Conservation (phyloP, 1,140 invertebrate species). For the Leptinotarsa defecta region DNA sequence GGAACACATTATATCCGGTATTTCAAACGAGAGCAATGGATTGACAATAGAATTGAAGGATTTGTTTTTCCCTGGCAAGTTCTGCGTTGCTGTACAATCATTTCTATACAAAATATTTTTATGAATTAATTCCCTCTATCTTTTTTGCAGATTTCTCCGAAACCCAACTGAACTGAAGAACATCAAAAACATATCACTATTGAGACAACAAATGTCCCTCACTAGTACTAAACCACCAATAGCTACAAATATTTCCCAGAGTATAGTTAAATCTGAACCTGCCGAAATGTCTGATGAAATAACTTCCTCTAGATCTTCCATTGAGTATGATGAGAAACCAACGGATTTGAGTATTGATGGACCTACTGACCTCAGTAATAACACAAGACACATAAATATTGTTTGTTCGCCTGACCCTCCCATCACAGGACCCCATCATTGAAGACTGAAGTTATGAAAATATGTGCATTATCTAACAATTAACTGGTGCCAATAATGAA, state of each 20-base stretch:
- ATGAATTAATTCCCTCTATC: conserved; percentile 24
- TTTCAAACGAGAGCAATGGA: no score
- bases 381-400: conserved; percentile 49
- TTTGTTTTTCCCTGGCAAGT: no score
- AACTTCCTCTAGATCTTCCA: conserved; percentile 17
- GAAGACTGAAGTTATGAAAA: conserved; percentile 36
- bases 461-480: conserved; percentile 42
- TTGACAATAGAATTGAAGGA: no score
- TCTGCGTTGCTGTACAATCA: no score
- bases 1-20: no score
- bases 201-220: conserved; percentile 83
- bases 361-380: conserved; percentile 51
- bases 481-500: conserved; percentile 46
- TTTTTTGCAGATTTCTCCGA: conserved; percentile 74
- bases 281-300: conserved; percentile 36
- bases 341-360: conserved; percentile 60
- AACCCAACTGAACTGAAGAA: conserved; percentile 90
- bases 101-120: no score
- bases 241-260: conserved; percentile 36
- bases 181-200: conserved; percentile 88
- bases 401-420: conserved; percentile 54
- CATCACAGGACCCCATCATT: conserved; percentile 41
- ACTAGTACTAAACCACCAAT: conserved; percentile 56
- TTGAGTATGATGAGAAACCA: conserved; percentile 59
- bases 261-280: conserved; percentile 52